Evolutionary conservation across 2,888 invertebrate genomes (phyloP), one percentile per base, ranked within the genome.

Genomic region (Dynastes maya): DNA sequence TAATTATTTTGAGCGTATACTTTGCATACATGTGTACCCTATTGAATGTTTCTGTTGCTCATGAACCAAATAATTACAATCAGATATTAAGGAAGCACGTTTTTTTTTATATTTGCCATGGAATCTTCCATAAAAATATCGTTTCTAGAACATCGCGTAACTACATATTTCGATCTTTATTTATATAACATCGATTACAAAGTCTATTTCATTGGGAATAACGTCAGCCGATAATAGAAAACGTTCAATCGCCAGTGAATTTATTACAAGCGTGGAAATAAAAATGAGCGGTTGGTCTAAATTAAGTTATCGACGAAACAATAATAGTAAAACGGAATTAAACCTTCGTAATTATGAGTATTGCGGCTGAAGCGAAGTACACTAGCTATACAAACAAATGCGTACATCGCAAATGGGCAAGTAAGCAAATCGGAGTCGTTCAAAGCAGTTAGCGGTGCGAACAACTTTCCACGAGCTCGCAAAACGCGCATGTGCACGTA

Each of bases 401-500:
- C 68, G 29, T 5, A 13, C 68, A 27, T n/a, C 58, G 72, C 61
- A 32, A 58, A 27, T 40, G 45, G 27, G 11, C 61, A 63, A 61
- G 27, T 45, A 61, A 71, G 27, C 29, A 68, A 68, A 68, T 16
- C 68, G 51, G 49, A 68, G 22, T 27, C 68, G 68, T 29, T 51
- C 68, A 51, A 27, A 49, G 61, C 27, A 27, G 45, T 74, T 32
- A 9, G 11, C 27, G 22, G 49, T 22, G 72, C 29, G 61, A 61
- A 61, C 72, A 22, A 74, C 61, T 74, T 61, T 74, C 72, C 13
- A 45, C 61, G 13, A 16, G 8, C 2, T n/a, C 13, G 27, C 22
- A 45, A 16, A 58, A 16, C n/a, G 72, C 72, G 72, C 72, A 74
- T 74, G 72, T 45, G 72, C 72, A 61, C 40, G 45, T 74, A 61